Conservation (phyloP, 1,140 invertebrate genomes). For the Sitobion miscanthi region DNA sequence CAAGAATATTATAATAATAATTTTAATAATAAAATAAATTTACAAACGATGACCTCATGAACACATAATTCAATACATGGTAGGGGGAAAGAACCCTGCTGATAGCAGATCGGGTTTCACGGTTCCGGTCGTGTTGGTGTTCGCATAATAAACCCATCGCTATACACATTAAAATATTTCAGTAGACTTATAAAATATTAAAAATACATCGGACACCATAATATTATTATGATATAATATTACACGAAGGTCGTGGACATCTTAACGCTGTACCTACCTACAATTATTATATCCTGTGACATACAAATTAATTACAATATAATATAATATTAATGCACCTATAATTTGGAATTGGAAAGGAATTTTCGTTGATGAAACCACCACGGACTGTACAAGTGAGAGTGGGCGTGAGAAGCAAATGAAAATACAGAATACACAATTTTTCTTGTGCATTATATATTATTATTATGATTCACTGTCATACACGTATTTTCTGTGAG, state of each 20-base stretch:
- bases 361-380: neutral
- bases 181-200: neutral
- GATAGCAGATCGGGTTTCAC: conserved; percentile 32
- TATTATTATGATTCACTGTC: neutral
- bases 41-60: conserved; percentile 24
- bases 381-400: neutral
- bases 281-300: neutral
- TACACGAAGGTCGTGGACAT: neutral
- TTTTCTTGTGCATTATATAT: neutral
- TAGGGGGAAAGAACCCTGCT: conserved; percentile 14
- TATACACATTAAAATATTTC: neutral
- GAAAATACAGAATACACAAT: neutral
- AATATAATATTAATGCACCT: neutral
- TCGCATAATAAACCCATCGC: conserved; percentile 12
- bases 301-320: neutral
- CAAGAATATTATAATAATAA: conserved; percentile 39
- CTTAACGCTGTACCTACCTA: neutral
- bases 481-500: neutral
- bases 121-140: neutral
- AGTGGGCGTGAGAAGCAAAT: neutral
- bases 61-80: conserved; percentile 1
- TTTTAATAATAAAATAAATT: conserved; percentile 39
- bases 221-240: neutral
- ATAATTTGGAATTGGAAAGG: neutral
- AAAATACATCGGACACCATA: neutral